Base-by-base conservation (phyloP, 1,140 invertebrate genomes). In the Trichogramma pretiosum region DNA sequence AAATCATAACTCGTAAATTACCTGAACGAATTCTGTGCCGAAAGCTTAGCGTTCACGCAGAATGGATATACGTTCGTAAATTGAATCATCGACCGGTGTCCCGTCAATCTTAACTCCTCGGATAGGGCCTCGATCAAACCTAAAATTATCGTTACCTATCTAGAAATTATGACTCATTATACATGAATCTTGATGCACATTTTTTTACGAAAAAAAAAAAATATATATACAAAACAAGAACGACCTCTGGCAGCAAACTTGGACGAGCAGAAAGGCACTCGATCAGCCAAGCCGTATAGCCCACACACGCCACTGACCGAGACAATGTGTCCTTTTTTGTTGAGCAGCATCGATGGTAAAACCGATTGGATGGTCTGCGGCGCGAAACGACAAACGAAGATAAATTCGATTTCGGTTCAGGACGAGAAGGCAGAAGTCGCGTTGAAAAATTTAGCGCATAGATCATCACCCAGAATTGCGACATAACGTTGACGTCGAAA, bases 301-400 rank as follows among this genome's bases (percentile, higher is more conserved):
- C 92, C 93, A 17, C 93, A 94, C 64, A 93, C 78, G 16, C 89
- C 93, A 3, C 92, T 87, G 42, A 98, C 84, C 3, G 86, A 92
- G 1, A 97, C 91, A 56, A 98, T 83, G 61, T 98, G 95, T 0
- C 94, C 94, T 44, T 80, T 78, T 51, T 87, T 82, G 11, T 74
- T 72, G 34, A 84, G 74, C 67, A 98, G 84, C 94, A 98, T 98
- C 30, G 80, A 77, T 0, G 92, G 91, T 9, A 98, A 72, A 66
- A 87, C 85, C 0, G 83, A 78, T 62, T 83, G 81, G 1, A 80
- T 77, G 0, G 83, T 87, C 82, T 84, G 63, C 70, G 54, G 45
- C n/a, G n/a, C n/a, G n/a, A n/a, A n/a, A n/a, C n/a, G n/a, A n/a
- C n/a, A n/a, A n/a, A n/a, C n/a, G n/a, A n/a, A n/a, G n/a, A n/a